A percentile compares a stretch with the other conserved stretches of the same genome.
Evolutionary conservation across 2,797 vertebrate species (phyloP).

Genomic region (Gallinago stenura): DNA sequence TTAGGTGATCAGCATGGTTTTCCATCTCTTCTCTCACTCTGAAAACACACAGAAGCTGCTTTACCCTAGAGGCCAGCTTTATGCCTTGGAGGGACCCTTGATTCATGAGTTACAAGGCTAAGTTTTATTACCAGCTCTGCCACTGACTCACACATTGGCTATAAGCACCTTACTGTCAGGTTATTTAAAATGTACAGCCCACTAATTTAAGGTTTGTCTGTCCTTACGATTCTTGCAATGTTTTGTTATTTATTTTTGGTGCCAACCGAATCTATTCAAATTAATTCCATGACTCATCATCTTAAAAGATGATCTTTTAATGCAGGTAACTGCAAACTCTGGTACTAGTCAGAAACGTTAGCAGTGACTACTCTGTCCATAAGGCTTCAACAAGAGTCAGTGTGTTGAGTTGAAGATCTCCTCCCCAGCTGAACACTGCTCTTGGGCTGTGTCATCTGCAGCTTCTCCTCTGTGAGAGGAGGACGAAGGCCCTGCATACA

Average conservation of each 20-base stretch:
- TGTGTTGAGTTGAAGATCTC: background rate
- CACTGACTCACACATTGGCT: background rate
- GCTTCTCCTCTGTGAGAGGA: background rate
- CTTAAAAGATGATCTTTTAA: background rate
- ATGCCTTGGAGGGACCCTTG: background rate
- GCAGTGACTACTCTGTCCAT: background rate
- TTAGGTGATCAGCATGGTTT: background rate
- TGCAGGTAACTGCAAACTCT: background rate
- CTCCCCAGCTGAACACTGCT: background rate
- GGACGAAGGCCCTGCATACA: accelerated
- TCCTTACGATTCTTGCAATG: background rate
- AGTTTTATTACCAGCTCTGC: background rate
- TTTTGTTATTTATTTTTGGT: background rate
- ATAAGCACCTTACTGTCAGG: background rate
- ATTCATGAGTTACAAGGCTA: background rate
- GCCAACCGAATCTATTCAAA: background rate
- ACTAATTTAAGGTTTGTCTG: background rate
- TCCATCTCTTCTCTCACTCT: background rate
- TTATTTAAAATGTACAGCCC: background rate
- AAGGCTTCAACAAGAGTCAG: background rate
- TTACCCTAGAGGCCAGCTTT: background rate
- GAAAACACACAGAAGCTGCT: background rate
- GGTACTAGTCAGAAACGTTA: background rate
- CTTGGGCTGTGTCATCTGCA: background rate
- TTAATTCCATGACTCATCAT: background rate